Evolutionary conservation across 2,888 invertebrate species (phyloP), one percentile per base, ranked within the genome.

Genomic region (Hoplodrina ambigua): DNA sequence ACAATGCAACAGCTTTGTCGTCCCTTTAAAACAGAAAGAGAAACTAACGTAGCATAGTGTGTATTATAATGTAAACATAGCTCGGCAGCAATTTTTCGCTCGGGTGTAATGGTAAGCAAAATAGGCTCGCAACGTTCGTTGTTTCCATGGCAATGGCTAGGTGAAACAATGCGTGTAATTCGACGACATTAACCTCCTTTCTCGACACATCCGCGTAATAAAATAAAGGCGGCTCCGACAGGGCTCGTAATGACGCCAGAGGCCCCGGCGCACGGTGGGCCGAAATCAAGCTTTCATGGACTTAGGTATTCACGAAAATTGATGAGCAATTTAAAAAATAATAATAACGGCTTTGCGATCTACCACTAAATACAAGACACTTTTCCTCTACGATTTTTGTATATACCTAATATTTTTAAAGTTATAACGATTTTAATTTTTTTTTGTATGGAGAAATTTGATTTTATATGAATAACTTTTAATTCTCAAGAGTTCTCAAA

Each of bases 121-220:
- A 82, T 82, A 81, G 79, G 76, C 71, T 78, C 64, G 75, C 86
- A 81, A 85, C 85, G 78, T 78, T 81, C 58, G 87, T 89, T 86
- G 87, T 91, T 89, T 86, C 92, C 89, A 91, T 91, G 86, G 89
- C 89, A 86, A 91, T 90, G 89, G 88, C 87, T 91, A 91, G 89
- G 91, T 92, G 91, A 93, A 93, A 92, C 92, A 94, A 93, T 93
- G 91, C 92, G 90, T 92, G 91, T 92, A 92, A 94, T 92, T 93
- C 87, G 89, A 90, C 90, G 87, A 88, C 91, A 92, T 94, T 94
- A 94, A 94, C 94, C 94, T 94, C 92, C 88, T 93, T 94, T 92
- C 92, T 88, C 91, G 88, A 89, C 92, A 93, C 91, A 93, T 93
- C 92, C 89, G 87, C 86, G 89, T 93, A 92, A 91, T 94, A 93